Evolutionary conservation across 2,113 vertebrate species (phyloP).

Genomic region (Melanostigma gelatinosum): DNA sequence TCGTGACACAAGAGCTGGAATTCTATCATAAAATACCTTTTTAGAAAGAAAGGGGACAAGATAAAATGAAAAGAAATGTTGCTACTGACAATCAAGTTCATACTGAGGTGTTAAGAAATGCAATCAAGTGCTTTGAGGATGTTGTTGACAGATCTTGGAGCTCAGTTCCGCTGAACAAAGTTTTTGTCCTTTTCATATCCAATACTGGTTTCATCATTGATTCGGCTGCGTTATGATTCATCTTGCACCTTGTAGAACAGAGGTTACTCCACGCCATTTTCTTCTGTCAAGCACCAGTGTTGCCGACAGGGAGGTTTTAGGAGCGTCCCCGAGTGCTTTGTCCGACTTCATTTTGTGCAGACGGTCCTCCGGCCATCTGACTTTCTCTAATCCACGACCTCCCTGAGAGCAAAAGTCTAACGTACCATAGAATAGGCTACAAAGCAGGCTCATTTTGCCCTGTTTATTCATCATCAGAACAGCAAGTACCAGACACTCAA

Average conservation of each 20-base stretch:
- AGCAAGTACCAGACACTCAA: conserved; percentile 13
- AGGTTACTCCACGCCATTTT: neutral
- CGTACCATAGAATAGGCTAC: neutral
- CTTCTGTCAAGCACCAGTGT: neutral
- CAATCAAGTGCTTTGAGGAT: neutral
- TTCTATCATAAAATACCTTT: neutral
- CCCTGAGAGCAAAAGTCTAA: conserved; percentile 27
- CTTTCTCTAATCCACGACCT: conserved; percentile 21
- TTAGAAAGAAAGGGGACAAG: neutral
- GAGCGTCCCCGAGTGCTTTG: neutral
- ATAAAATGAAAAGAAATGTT: neutral
- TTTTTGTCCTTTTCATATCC: neutral
- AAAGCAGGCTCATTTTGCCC: neutral
- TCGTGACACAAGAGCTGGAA: neutral
- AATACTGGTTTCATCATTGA: neutral
- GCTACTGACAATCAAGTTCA: neutral
- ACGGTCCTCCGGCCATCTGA: conserved; percentile 32
- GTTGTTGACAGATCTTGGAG: neutral
- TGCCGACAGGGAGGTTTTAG: conserved; percentile 5
- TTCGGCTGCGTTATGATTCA: neutral
- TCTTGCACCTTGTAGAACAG: neutral
- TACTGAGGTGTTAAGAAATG: neutral
- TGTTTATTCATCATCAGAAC: conserved; percentile 30
- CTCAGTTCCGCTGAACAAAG: neutral
- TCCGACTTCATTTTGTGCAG: conserved; percentile 25